Conservation (phyloP, 2,113 vertebrate species). For the Phyllostomus discolor region DNA sequence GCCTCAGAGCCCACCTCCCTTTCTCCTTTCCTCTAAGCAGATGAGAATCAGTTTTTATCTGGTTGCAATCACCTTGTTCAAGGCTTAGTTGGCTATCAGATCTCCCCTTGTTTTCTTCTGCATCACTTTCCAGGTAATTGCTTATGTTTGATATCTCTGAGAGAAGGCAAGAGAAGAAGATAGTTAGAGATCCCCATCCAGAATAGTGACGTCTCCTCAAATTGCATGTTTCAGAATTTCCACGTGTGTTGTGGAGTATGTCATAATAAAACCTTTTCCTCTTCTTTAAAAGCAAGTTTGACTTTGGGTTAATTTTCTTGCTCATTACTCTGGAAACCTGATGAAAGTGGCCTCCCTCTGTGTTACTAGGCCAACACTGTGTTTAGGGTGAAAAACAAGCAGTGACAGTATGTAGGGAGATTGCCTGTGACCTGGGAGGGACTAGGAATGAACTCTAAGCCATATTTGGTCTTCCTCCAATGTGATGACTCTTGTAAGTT, state of each 20-base stretch:
- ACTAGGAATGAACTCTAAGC: too few relatives aligned
- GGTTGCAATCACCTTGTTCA: slow-evolving; percentile 30
- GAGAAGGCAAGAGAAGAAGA: not conserved
- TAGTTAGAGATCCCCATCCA: not conserved
- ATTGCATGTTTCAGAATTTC: not conserved
- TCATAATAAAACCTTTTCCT: not conserved
- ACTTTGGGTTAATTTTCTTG: not conserved
- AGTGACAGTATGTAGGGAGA: not conserved
- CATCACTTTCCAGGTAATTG: not conserved
- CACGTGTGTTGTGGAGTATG: not conserved
- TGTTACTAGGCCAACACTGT: not conserved
- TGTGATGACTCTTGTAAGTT: too few relatives aligned
- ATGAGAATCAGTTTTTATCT: too few relatives aligned
- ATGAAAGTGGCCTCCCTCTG: not conserved
- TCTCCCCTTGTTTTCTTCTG: not conserved
- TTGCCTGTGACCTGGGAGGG: not conserved
- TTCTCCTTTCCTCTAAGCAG: too few relatives aligned
- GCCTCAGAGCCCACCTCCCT: too few relatives aligned
- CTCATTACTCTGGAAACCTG: not conserved
- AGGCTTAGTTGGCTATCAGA: not conserved
- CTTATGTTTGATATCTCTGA: not conserved
- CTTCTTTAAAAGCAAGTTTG: not conserved
- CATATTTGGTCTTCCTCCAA: too few relatives aligned
- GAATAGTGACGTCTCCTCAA: not conserved
- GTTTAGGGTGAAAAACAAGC: not conserved